Evolutionary conservation across 2,888 invertebrate species (phyloP), one percentile per base, ranked within the genome.

Genomic region (Polydrusus pterygomalis): DNA sequence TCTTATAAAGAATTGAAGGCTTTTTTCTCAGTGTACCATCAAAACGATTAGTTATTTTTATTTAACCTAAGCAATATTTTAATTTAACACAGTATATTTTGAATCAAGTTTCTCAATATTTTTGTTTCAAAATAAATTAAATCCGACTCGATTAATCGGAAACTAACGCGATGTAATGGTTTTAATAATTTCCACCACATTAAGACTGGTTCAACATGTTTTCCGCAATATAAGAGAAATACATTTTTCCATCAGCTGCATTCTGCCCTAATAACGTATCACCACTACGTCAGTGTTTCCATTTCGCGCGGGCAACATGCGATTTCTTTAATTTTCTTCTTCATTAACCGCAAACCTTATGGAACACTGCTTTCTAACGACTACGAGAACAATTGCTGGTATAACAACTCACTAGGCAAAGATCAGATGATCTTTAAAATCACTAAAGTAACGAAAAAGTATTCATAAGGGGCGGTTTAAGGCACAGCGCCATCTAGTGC

Each of bases 121-220:
- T 25, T 25, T 25, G 2, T 25, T 15, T 18, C 38, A 13, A 67
- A 67, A 69, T 74, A 69, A 51, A 62, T 69, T 38, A 43, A 63
- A 47, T 69, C 51, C 15, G 25, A 30, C 30, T 13, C 58, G 30
- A 74, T 70, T 74, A 64, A 64, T 69, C 69, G 70, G 17, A 63
- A 74, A 74, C 13, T 56, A 63, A 74, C 64, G 56, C 69, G n/a
- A n/a, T n/a, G 63, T 74, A 70, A 70, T 70, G 70, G 64, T 74
- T 74, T 70, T 70, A 74, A 74, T 70, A 64, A 74, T 64, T 74
- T 74, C 74, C 74, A 65, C 74, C 64, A 70, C 70, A 74, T 74
- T 58, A 74, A 58, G 18, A 74, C 56, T 64, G 74, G 65, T 56
- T 73, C 64, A 15, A 56, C 65, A 65, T 58, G 58, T 56, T 65